Percentiles rank a stretch among this genome's conserved stretches.
Conservation (phyloP, 2,797 vertebrate genomes). For the Galagoides demidoff region DNA sequence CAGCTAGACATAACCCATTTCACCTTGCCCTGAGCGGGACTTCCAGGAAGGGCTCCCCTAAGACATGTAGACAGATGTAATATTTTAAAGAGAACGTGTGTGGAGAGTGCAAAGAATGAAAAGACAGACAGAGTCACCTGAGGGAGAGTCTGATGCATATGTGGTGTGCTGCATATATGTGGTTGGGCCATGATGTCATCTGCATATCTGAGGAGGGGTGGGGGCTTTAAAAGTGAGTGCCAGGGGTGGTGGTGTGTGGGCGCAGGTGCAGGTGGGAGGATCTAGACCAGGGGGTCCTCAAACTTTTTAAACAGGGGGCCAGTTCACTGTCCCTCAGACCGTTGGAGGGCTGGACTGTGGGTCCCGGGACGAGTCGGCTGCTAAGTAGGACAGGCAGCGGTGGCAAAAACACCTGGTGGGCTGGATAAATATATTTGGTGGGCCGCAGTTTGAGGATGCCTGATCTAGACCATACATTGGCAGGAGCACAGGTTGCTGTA, state of each 20-base stretch:
- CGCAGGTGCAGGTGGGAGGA: not conserved
- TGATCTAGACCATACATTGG: not conserved
- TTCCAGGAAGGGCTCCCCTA: conserved; percentile 26
- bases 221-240: not conserved
- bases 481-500: not conserved
- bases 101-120: not conserved
- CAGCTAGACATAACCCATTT: not conserved
- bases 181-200: not conserved
- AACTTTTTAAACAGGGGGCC: too few species aligned
- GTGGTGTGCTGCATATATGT: not conserved
- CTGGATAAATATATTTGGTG: too few species aligned
- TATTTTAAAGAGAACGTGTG: not conserved
- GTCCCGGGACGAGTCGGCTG: too few species aligned
- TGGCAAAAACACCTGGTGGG: too few species aligned
- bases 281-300: not conserved
- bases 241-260: not conserved
- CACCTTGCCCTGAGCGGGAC: not conserved
- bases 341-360: too few species aligned
- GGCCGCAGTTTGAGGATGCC: too few species aligned
- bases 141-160: not conserved
- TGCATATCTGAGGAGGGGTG: not conserved
- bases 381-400: too few species aligned
- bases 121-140: not conserved
- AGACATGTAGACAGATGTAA: not conserved
- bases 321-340: too few species aligned